Conservation (phyloP, 2,888 invertebrate genomes). For the Cerastis rubricosa region DNA sequence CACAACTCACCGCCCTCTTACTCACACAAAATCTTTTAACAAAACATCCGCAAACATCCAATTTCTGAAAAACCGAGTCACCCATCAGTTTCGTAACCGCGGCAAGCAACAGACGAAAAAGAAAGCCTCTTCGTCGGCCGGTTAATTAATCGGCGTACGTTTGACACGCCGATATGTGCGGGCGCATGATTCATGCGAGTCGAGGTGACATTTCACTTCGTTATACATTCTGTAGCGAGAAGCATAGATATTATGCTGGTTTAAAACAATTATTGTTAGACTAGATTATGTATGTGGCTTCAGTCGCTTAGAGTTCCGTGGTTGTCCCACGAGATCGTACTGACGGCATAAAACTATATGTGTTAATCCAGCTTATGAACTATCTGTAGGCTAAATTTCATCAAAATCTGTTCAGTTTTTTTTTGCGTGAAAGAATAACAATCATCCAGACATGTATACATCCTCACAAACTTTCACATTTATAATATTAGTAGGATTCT, state of each 20-base stretch:
- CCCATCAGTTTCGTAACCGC: conserved; percentile 53
- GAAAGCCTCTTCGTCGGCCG: conserved; percentile 56
- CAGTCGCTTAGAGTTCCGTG: neutral
- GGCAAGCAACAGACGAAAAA: conserved; percentile 53
- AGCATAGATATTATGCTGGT: conserved; percentile 22
- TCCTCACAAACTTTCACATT: neutral
- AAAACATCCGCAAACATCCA: conserved; percentile 24
- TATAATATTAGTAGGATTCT: neutral
- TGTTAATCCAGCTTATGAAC: neutral
- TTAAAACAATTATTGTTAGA: neutral
- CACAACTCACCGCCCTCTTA: conserved; percentile 7
- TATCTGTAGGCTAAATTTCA: neutral
- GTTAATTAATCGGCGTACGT: conserved; percentile 62
- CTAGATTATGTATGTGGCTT: neutral
- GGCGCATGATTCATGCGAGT: conserved; percentile 58
- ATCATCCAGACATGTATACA: neutral
- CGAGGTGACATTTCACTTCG: conserved; percentile 62
- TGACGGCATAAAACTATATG: neutral
- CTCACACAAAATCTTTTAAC: conserved; percentile 10
- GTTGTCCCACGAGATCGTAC: neutral
- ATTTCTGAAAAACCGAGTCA: conserved; percentile 41
- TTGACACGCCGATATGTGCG: conserved; percentile 55
- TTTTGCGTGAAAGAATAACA: neutral
- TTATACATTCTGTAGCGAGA: conserved; percentile 46
- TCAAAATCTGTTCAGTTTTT: neutral